phyloP scores from a whole-genome alignment of 2,797 vertebrate species.

The Xenentodon cancila region DNA sequence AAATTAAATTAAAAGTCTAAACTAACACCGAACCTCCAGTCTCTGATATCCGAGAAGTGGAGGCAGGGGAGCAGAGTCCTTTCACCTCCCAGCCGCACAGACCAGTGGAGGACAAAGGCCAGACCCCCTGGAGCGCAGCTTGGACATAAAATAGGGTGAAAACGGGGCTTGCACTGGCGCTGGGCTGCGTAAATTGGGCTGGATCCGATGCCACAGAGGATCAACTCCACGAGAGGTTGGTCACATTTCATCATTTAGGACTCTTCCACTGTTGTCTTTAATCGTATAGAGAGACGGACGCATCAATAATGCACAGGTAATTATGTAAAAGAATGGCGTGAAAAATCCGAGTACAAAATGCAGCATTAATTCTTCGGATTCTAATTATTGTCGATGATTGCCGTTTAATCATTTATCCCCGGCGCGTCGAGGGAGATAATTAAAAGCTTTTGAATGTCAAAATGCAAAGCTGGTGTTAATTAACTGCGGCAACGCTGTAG shows the following conservation, averaged over 20 bases:
- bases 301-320: conserved; percentile 57
- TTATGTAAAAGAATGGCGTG: too few relatives aligned
- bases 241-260: conserved; percentile 1
- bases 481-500: background rate
- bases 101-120: conserved; percentile 37
- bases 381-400: too few relatives aligned
- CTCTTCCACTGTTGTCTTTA: background rate
- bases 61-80: conserved; percentile 18
- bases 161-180: conserved; percentile 4
- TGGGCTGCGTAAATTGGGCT: background rate
- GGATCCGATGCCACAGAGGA: background rate
- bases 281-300: background rate
- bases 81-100: conserved; percentile 24
- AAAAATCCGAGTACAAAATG: too few relatives aligned
- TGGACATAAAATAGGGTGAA: conserved; percentile 4
- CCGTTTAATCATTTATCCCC: conserved; percentile 17
- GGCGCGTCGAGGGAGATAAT: conserved; percentile 14
- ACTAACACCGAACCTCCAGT: conserved; percentile 18
- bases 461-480: conserved; percentile 24
- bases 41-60: conserved; percentile 58
- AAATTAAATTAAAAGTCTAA: conserved; percentile 1
- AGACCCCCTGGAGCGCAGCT: conserved; percentile 38
- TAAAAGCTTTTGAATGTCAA: conserved; percentile 34
- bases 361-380: too few relatives aligned
- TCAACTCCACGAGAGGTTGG: conserved; percentile 6